These are phyloP conservation scores for Actinemys pallida DNA, from an alignment of 2,113 vertebrate genomes.

Conservation along the genomic window DNA sequence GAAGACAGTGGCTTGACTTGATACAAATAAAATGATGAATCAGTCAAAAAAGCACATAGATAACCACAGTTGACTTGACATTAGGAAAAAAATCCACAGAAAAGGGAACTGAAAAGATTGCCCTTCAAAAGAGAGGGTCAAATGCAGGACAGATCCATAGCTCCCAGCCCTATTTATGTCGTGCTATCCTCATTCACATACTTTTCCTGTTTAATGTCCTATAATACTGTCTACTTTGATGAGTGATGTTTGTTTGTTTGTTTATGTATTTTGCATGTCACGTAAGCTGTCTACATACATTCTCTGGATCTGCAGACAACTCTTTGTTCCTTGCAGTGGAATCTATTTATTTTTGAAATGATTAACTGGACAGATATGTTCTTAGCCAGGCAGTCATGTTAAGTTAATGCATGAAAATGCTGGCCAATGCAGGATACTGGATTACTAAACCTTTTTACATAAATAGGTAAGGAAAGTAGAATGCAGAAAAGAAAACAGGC, in stretches of 20 bases:
- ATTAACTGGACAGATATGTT: accelerated
- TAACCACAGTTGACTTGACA: accelerated
- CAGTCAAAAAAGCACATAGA: background rate
- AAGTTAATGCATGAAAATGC: accelerated
- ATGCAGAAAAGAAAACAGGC: background rate
- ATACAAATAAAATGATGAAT: background rate
- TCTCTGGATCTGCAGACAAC: background rate
- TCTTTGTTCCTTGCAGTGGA: background rate
- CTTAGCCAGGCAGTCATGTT: background rate
- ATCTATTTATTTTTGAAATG: background rate
- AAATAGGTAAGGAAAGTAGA: background rate
- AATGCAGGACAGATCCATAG: accelerated
- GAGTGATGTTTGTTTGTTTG: background rate
- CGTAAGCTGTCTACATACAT: background rate
- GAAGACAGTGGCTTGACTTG: background rate
- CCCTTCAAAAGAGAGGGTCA: background rate
- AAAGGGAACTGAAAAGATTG: background rate
- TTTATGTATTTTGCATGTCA: background rate
- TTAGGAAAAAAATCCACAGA: background rate
- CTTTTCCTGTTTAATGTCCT: constrained; percentile 2
- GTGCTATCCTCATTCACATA: background rate
- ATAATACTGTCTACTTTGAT: background rate
- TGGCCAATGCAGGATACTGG: accelerated
- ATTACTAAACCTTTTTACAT: background rate
- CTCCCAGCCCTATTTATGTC: background rate